Conservation (phyloP, 2,113 vertebrate genomes). For the Mungos mungo region DNA sequence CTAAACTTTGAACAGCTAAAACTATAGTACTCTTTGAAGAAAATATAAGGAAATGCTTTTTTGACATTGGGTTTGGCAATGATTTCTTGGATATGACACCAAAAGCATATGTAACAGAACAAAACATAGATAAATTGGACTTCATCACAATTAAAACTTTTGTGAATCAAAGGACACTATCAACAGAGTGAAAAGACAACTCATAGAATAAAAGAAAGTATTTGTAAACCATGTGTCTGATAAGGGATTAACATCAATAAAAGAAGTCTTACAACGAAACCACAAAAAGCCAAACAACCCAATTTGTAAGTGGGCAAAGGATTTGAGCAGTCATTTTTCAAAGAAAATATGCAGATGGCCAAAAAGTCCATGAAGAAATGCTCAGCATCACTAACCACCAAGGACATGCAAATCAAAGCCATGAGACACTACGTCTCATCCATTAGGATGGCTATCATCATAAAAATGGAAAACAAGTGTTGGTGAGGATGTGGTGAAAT, state of each 20-base stretch:
- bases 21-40: background rate
- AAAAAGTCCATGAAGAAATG: background rate
- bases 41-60: background rate
- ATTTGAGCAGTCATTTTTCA: background rate
- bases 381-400: background rate
- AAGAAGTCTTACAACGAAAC: background rate
- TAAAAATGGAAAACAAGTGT: background rate
- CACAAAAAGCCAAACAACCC: background rate
- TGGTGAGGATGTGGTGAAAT: background rate
- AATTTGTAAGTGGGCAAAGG: background rate
- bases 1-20: background rate
- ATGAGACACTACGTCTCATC: background rate
- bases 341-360: background rate
- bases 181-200: background rate
- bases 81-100: background rate
- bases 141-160: background rate
- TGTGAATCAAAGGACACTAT: background rate
- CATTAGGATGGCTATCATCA: background rate
- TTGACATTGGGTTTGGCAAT: background rate
- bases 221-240: background rate
- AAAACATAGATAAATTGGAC: background rate
- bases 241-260: background rate
- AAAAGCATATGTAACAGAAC: background rate
- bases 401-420: background rate
- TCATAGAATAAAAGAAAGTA: background rate